A percentile compares a stretch with the other conserved stretches of the same genome.
These are phyloP conservation scores for Zenarchopterus dispar DNA, from an alignment of 2,797 vertebrate species.

Conservation along the genomic window DNA sequence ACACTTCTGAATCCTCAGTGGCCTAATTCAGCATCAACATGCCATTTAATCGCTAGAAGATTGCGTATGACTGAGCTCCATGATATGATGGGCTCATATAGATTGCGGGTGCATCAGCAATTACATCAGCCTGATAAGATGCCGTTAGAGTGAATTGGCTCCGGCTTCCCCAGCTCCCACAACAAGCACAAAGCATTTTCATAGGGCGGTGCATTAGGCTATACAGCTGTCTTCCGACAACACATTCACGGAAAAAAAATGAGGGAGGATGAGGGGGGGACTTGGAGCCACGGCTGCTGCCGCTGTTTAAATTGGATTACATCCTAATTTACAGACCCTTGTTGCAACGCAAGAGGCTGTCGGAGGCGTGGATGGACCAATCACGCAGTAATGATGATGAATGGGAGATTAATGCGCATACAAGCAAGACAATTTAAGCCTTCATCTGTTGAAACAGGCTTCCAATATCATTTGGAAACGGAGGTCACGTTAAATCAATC, in stretches of 20 bases:
- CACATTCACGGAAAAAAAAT: conserved; percentile 29
- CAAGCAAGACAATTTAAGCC: conserved; percentile 98
- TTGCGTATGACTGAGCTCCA: conserved; percentile 49
- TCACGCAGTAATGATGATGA: conserved; percentile 99
- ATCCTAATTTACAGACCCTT: conserved; percentile 94
- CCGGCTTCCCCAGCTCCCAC: conserved; percentile 57
- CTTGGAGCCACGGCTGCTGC: conserved; percentile 69
- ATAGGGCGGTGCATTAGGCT: conserved; percentile 85
- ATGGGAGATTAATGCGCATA: conserved; percentile 99
- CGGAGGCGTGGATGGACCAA: conserved; percentile 92
- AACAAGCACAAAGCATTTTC: conserved; percentile 69
- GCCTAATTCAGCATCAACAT: conserved; percentile 68
- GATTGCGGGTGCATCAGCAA: conserved; percentile 69
- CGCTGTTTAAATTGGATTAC: conserved; percentile 94
- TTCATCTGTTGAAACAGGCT: conserved; percentile 99
- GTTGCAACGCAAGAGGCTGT: conserved; percentile 88
- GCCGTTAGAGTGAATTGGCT: conserved; percentile 72
- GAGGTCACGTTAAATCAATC: conserved; percentile 99
- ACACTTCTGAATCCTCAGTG: conserved; percentile 54
- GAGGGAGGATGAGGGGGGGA: not conserved
- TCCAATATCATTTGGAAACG: conserved; percentile 97
- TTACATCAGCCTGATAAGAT: conserved; percentile 69
- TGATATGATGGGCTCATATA: conserved; percentile 62
- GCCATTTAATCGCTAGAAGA: conserved; percentile 65
- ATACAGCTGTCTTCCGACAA: conserved; percentile 89